Base-by-base conservation (phyloP, 2,888 invertebrate species). In the Syritta pipiens region DNA sequence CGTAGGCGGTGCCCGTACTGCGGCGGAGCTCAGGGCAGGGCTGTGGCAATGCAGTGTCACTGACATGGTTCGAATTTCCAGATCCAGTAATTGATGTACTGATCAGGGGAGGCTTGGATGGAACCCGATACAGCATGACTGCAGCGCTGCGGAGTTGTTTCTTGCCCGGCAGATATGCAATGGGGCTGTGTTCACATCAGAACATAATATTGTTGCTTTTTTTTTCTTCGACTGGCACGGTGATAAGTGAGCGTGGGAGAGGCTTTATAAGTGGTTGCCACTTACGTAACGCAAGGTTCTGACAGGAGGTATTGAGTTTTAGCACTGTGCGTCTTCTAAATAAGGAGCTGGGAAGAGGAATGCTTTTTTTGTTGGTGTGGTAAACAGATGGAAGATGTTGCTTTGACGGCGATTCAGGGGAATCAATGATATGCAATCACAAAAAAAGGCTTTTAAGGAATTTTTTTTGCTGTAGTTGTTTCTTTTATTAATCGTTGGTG, bases 51-150 rank as follows among this genome's bases (percentile, higher is more conserved):
- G 48, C 42, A 67, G 67, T 72, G 74, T 79, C 79, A 74, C 67
- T 79, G 79, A 68, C 79, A 74, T 74, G 74, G 74, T 62, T 79
- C 67, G 62, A 67, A 79, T 79, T 74, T 79, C n/a, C 79, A 67
- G 51, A 51, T 62, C 62, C 32, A 55, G 53, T 57, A 48, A 57
- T 57, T 62, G 59, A 51, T 44, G 65, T 30, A 67, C 40, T 42
- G 65, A 77, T 67, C 67, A 60, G 49, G 42, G 59, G 53, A 42
- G 55, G 19, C 10, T n/a, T n/a, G n/a, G n/a, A n/a, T 62, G 72
- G 19, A 74, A 79, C 42, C 42, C 30, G 79, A 79, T 79, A 74
- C 62, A 17, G 17, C 49, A 37, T 48, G 65, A 40, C 63, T 44
- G 57, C 26, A n/a, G n/a, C 14, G 76, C 14, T 71, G 40, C 26